A percentile compares a stretch with the other conserved stretches of the same genome.
Evolutionary conservation across 2,797 vertebrate species (phyloP).

Genomic region (Coilia nasus): DNA sequence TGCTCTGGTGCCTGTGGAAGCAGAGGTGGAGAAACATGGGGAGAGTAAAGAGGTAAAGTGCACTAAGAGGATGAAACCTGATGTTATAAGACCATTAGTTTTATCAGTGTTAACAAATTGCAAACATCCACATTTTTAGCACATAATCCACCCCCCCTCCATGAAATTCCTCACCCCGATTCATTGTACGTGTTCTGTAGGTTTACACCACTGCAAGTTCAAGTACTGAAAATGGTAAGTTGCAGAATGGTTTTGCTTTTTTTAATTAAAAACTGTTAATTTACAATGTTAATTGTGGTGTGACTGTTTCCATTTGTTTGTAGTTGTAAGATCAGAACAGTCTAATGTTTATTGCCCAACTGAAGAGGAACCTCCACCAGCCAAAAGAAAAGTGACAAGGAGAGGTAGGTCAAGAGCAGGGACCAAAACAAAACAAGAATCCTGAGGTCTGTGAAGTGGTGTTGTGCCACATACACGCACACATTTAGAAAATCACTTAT

Average conservation of each 20-base stretch:
- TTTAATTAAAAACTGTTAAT: neutral
- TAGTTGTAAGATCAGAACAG: too few species aligned
- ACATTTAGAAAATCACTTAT: constrained; percentile 26
- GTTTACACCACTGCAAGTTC: neutral
- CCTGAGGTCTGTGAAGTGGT: neutral
- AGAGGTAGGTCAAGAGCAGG: too few species aligned
- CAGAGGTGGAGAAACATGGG: constrained; percentile 32
- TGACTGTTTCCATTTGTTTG: neutral
- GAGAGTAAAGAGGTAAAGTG: neutral
- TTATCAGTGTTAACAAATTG: neutral
- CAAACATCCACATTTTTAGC: neutral
- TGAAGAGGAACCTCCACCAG: too few species aligned
- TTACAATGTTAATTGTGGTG: neutral
- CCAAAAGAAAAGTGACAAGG: too few species aligned
- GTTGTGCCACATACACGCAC: neutral
- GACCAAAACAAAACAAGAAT: too few species aligned
- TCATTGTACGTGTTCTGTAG: too few species aligned
- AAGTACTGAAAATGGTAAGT: neutral
- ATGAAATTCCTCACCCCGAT: constrained; percentile 15
- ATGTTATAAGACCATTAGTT: neutral
- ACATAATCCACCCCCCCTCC: neutral
- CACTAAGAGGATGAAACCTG: neutral
- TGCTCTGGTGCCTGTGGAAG: constrained; percentile 30
- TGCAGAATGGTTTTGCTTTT: neutral
- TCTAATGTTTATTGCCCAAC: too few species aligned